Evolutionary conservation across 2,888 invertebrate species (phyloP), one percentile per base, ranked within the genome.

Genomic region (Charanyca ferruginea): DNA sequence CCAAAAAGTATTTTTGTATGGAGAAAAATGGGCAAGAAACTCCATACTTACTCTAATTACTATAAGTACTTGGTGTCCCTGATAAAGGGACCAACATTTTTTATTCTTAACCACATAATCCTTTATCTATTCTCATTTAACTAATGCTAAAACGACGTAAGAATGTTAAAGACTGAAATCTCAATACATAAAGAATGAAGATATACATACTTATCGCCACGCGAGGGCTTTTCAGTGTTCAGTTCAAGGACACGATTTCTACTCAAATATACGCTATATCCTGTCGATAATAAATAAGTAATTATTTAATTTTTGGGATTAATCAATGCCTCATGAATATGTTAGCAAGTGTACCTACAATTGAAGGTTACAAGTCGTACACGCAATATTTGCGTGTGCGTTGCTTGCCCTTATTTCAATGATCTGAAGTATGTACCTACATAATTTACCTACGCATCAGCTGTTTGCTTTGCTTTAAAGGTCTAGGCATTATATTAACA

Each of bases 201-300:
- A n/a, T n/a, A n/a, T 9, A 32, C 2, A 35, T 23, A 45, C 41
- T 25, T 52, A 68, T 59, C 47, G 54, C 25, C 45, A 76, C 62
- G 59, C 47, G 44, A 74, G 49, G 61, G 35, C n/a, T 42, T 59
- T 48, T 57, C 42, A 45, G 61, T 23, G 59, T 35, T 20, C n/a
- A 72, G 66, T 62, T 72, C 61, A 75, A 42, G 74, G 59, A 7
- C 13, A 20, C 44, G 77, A 76, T 74, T 66, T 75, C 74, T 48
- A 59, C 38, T 45, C 55, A 71, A 76, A 66, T 44, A 5, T 16
- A 38, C 18, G 4, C 6, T 6, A 48, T 23, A 62, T 75, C 72
- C 55, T 55, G 53, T 55, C 25, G 13, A 25, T 62, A 45, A 59
- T 23, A 22, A 32, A 65, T 47, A 60, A 23, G 38, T 49, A 41